A percentile compares a stretch with the other conserved stretches of the same genome.
phyloP scores from a whole-genome alignment of 2,888 invertebrate genomes.

The Macaria notata region DNA sequence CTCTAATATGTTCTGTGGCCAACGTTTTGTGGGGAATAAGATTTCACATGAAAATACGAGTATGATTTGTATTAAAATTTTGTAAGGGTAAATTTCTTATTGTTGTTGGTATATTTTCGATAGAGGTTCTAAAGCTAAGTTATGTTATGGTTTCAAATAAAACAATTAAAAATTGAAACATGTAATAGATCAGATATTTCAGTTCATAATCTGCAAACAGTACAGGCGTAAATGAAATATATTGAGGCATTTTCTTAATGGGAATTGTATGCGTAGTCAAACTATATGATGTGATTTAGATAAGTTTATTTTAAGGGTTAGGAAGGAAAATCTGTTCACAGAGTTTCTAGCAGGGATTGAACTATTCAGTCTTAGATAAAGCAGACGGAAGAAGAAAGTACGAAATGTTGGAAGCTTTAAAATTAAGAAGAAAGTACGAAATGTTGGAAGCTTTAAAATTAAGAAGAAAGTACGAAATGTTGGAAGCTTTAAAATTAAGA shows the following conservation, averaged over 20 bases:
- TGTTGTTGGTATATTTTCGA: no score
- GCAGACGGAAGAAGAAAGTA: no score
- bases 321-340: neutral
- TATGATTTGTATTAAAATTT: neutral
- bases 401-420: constrained; percentile 6
- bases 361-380: no score
- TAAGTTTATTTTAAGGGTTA: constrained; percentile 39
- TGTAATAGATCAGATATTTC: no score
- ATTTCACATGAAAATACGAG: no score
- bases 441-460: constrained; percentile 10
- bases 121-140: no score
- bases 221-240: constrained; percentile 29
- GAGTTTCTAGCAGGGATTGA: constrained; percentile 1
- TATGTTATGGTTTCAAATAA: no score
- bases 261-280: constrained; percentile 57
- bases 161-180: no score
- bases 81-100: no score
- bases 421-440: no score
- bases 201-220: constrained; percentile 29
- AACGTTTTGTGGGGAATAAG: neutral
- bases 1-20: constrained; percentile 19
- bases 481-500: constrained; percentile 8
- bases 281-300: constrained; percentile 69
- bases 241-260: constrained; percentile 50
- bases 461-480: no score